These are phyloP conservation scores for Sparidentex hasta DNA, from an alignment of 2,797 vertebrate genomes.

Conservation along the genomic window DNA sequence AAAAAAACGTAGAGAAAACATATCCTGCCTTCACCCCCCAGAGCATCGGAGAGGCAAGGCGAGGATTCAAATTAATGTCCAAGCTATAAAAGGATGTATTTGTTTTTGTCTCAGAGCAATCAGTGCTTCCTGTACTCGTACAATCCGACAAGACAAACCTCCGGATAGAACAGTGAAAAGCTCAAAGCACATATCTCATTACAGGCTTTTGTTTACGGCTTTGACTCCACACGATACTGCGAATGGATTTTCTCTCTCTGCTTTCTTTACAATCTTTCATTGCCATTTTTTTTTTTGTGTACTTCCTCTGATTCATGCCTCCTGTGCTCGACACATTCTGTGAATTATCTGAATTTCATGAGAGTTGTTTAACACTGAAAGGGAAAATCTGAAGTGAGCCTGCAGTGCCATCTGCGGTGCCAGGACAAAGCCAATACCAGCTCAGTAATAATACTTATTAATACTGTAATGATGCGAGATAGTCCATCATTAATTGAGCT, in stretches of 20 bases:
- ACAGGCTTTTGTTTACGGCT: conserved; percentile 73
- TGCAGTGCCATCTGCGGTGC: conserved; percentile 21
- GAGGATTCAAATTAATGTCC: conserved; percentile 57
- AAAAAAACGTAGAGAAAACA: conserved; percentile 19
- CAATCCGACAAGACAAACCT: conserved; percentile 61
- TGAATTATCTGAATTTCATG: conserved; percentile 50
- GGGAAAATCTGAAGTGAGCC: conserved; percentile 13
- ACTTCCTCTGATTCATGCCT: conserved; percentile 41
- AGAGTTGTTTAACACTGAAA: conserved; percentile 41
- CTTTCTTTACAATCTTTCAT: conserved; percentile 6
- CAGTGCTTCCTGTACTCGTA: conserved; percentile 41
- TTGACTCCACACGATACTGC: conserved; percentile 38
- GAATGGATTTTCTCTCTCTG: conserved; percentile 41
- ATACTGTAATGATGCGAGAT: background rate
- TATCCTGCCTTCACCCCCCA: conserved; percentile 21
- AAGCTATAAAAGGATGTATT: conserved; percentile 53
- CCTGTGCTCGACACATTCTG: conserved; percentile 25
- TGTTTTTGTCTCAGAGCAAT: conserved; percentile 68
- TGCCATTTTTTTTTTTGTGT: conserved; percentile 26
- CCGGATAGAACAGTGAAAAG: conserved; percentile 49
- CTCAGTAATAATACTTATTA: background rate
- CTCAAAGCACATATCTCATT: conserved; percentile 79
- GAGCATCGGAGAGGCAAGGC: conserved; percentile 22
- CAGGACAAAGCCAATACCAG: background rate
- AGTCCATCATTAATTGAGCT: background rate